Evolutionary conservation across 2,888 invertebrate species (phyloP), one percentile per base, ranked within the genome.

Genomic region (Malachius bipustulatus): DNA sequence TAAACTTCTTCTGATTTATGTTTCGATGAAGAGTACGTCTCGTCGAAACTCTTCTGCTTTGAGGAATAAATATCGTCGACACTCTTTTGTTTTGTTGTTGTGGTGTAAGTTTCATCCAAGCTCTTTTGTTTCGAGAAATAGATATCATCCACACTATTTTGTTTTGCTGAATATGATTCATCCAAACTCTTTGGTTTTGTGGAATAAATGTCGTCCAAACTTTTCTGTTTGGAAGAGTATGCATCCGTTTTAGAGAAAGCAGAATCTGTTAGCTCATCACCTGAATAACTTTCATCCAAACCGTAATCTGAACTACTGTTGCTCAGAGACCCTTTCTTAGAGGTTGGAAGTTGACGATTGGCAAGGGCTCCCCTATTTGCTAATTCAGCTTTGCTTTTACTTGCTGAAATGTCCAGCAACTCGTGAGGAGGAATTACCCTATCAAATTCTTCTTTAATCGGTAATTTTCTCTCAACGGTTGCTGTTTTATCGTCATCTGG

Each of bases 391-490:
- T 83, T 84, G 42, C 77, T 75, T 60, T 81, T 81, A 43, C 77
- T 84, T 10, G 81, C 84, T 2, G 89, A 83, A 50, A 82, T 84
- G 63, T 94, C 93, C 32, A 94, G 70, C 43, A 91, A 70, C 56
- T 79, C 81, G 49, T 84, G 82, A 47, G 84, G 84, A 34, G 91
- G 91, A 40, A 93, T 82, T 1, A 84, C 87, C 44, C 80, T 75
- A 64, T 89, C 88, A 50, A 89, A 67, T 63, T 89, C 89, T 53
- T 87, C 71, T 53, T 71, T 71, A 14, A 70, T 66, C 1, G 75
- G 75, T 35, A 75, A 57, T 52, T 80, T 81, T 36, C 80, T 63
- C 55, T 82, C 81, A 10, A 81, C 77, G 1, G 81, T 81, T 12
- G 79, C 77, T 13, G 77, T 78, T 57, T 79, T 79, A 42, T 78